These are phyloP conservation scores for Typhlichthys subterraneus DNA, from an alignment of 2,797 vertebrate species.

Conservation along the genomic window DNA sequence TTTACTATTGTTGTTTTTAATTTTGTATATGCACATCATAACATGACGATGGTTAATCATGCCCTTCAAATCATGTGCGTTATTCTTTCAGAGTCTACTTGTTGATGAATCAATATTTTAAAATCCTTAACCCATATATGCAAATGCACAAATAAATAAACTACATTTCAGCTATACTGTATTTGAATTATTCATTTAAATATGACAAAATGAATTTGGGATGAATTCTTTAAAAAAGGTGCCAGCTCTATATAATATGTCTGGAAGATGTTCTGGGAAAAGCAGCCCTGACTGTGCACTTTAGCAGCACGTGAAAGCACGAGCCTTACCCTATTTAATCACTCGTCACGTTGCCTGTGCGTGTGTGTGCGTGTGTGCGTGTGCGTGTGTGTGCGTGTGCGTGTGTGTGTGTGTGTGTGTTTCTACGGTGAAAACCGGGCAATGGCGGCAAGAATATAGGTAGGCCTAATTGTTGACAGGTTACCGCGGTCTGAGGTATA, in stretches of 20 bases:
- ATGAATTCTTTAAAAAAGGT: neutral
- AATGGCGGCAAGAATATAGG: constrained; percentile 8
- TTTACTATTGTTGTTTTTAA: no score
- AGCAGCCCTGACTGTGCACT: constrained; percentile 54
- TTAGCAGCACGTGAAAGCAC: constrained; percentile 30
- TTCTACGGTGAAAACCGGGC: constrained; percentile 21
- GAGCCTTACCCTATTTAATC: constrained; percentile 20
- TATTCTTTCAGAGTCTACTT: no score
- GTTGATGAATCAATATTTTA: no score
- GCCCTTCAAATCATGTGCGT: no score
- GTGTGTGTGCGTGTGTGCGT: constrained; percentile 1
- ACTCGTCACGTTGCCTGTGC: constrained; percentile 25
- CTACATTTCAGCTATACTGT: neutral
- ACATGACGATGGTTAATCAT: no score
- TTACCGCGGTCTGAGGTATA: neutral
- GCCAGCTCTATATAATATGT: neutral
- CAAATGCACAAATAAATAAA: neutral
- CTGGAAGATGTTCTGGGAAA: constrained; percentile 43
- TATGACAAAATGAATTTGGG: neutral
- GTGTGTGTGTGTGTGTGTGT: constrained; percentile 27
- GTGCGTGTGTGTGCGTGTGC: constrained; percentile 26
- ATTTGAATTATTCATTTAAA: neutral
- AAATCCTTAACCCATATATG: no score
- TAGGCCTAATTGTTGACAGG: neutral
- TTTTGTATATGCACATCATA: no score